Evolutionary conservation across 53 echinoderm and acorn worm species (phyloP).

Genomic region (Paracentrotus lividus): DNA sequence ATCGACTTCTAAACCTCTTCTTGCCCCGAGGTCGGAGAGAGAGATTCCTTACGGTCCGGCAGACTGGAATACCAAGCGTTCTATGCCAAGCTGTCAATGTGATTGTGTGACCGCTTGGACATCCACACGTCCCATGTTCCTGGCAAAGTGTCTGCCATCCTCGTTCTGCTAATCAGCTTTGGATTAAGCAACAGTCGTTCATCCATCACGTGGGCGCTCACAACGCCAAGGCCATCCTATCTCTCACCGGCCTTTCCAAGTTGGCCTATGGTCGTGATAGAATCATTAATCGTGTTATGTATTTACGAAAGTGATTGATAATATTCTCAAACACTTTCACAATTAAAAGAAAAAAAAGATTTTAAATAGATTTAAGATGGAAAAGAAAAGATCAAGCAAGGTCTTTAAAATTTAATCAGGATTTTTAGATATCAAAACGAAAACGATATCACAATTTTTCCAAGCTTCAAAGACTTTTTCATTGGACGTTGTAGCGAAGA

Average conservation of each 20-base stretch:
- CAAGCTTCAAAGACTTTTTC: neutral
- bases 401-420: neutral
- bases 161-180: neutral
- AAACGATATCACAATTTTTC: neutral
- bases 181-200: slow-evolving; percentile 36
- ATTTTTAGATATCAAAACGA: neutral
- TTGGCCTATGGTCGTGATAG: neutral
- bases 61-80: slow-evolving; percentile 34
- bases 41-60: slow-evolving; percentile 16
- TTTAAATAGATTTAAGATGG: neutral
- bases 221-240: neutral
- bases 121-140: neutral
- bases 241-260: neutral
- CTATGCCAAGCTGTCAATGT: neutral
- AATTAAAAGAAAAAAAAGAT: too few relatives aligned
- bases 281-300: neutral
- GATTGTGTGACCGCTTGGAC: slow-evolving; percentile 33
- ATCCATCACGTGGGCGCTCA: slow-evolving; percentile 20
- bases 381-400: neutral
- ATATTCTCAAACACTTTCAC: neutral
- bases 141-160: neutral
- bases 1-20: slow-evolving; percentile 8
- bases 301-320: neutral
- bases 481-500: neutral
- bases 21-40: neutral